Conservation (phyloP, 1,140 invertebrate genomes). For the Schlechtendalia chinensis region DNA sequence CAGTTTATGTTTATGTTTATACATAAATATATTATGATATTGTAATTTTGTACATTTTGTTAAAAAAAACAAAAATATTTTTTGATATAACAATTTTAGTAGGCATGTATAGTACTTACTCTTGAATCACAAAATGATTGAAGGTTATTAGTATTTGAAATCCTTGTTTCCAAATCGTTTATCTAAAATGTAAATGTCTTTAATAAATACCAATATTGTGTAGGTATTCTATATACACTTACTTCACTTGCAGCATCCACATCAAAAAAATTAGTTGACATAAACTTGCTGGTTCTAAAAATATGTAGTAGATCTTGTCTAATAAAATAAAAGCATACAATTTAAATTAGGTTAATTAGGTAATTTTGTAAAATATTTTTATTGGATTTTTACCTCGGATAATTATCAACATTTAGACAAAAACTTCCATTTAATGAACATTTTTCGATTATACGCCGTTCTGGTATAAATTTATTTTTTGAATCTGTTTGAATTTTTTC, state of each 20-base stretch:
- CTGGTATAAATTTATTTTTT: conserved; percentile 26
- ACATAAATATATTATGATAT: too few relatives aligned
- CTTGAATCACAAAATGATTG: conserved; percentile 24
- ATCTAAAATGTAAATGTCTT: conserved; percentile 16
- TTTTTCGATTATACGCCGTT: not conserved
- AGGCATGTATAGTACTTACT: conserved; percentile 7
- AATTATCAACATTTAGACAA: conserved; percentile 32
- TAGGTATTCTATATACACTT: not conserved
- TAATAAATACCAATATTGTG: not conserved
- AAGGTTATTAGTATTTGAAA: conserved; percentile 4
- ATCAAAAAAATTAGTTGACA: conserved; percentile 27
- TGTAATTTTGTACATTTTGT: too few relatives aligned
- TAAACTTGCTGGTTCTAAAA: conserved; percentile 38
- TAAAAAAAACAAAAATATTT: too few relatives aligned
- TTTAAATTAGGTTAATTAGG: not conserved
- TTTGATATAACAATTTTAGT: not conserved
- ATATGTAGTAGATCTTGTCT: conserved; percentile 16
- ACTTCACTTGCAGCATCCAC: conserved; percentile 13
- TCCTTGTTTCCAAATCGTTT: conserved; percentile 23
- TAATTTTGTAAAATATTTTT: not conserved
- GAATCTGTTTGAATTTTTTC: not conserved
- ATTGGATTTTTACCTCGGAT: conserved; percentile 17
- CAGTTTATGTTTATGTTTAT: too few relatives aligned
- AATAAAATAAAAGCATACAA: not conserved
- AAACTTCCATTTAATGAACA: conserved; percentile 25